Conservation (phyloP, 2,113 vertebrate genomes). For the Aythya baeri region DNA sequence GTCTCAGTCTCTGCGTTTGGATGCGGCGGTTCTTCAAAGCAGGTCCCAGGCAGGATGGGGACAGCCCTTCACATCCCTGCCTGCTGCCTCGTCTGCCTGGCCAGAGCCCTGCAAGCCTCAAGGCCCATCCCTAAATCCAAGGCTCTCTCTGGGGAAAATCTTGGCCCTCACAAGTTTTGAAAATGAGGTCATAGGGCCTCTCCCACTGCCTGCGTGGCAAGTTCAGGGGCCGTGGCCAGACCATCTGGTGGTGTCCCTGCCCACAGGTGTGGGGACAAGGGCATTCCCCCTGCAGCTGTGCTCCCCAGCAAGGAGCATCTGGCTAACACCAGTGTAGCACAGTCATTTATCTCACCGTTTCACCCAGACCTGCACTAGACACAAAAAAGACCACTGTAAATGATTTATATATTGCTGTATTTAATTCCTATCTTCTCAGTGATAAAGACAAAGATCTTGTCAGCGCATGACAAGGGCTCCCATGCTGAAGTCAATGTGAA, state of each 20-base stretch:
- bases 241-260: neutral
- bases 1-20: neutral
- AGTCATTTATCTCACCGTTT: neutral
- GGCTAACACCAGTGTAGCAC: neutral
- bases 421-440: slow-evolving; percentile 77
- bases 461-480: slow-evolving; percentile 95
- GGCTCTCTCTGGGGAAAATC: neutral
- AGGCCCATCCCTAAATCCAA: neutral
- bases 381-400: neutral
- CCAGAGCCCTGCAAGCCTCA: neutral
- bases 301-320: neutral
- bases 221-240: neutral
- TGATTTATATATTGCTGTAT: neutral
- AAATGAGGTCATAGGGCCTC: neutral
- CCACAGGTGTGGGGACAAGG: accelerated
- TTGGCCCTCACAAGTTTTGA: neutral
- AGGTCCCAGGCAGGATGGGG: neutral
- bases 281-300: accelerated
- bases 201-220: accelerated
- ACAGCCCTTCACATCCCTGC: neutral
- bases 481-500: slow-evolving; percentile 97
- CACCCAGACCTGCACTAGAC: neutral
- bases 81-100: neutral
- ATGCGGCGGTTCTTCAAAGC: neutral
- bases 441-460: slow-evolving; percentile 93